A percentile compares a stretch with the other conserved stretches of the same genome.
Evolutionary conservation across 2,113 vertebrate species (phyloP).

Genomic region (Mugil cephalus): DNA sequence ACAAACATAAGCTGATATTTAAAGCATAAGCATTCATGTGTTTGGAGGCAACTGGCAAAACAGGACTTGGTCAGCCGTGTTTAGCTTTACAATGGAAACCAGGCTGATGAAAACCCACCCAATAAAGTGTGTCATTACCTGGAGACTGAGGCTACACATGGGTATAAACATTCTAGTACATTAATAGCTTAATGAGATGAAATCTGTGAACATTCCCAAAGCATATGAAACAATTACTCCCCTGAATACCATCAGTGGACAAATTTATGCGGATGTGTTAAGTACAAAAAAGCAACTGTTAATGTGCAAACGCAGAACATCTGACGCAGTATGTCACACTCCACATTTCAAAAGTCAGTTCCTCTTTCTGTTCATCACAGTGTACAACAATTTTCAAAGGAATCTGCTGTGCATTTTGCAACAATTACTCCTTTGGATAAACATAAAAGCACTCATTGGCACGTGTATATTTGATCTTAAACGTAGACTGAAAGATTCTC

Average conservation of each 20-base stretch:
- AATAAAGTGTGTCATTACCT: conserved; percentile 27
- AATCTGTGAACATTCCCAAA: conserved; percentile 12
- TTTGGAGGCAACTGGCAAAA: conserved; percentile 42
- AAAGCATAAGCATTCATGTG: conserved; percentile 40
- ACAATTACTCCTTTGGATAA: conserved; percentile 40
- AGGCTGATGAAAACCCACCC: conserved; percentile 15
- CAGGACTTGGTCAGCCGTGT: neutral
- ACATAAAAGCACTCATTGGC: conserved; percentile 56
- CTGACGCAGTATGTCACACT: conserved; percentile 15
- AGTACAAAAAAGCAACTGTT: conserved; percentile 9
- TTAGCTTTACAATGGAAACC: conserved; percentile 29
- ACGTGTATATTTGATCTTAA: conserved; percentile 15
- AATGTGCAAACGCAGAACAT: conserved; percentile 50
- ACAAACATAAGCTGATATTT: conserved; percentile 49
- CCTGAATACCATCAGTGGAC: conserved; percentile 11
- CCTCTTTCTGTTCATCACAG: conserved; percentile 31
- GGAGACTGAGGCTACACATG: conserved; percentile 32
- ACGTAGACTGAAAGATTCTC: conserved; percentile 25
- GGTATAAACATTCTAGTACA: conserved; percentile 35
- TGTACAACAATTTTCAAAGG: conserved; percentile 31
- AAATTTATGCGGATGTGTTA: conserved; percentile 10
- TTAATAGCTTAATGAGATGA: conserved; percentile 51
- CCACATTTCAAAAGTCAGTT: neutral
- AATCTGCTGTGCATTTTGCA: conserved; percentile 25
- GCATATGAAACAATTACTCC: conserved; percentile 26